Base-by-base conservation (phyloP, 1,140 invertebrate genomes). In the Drosophila neocordata region DNA sequence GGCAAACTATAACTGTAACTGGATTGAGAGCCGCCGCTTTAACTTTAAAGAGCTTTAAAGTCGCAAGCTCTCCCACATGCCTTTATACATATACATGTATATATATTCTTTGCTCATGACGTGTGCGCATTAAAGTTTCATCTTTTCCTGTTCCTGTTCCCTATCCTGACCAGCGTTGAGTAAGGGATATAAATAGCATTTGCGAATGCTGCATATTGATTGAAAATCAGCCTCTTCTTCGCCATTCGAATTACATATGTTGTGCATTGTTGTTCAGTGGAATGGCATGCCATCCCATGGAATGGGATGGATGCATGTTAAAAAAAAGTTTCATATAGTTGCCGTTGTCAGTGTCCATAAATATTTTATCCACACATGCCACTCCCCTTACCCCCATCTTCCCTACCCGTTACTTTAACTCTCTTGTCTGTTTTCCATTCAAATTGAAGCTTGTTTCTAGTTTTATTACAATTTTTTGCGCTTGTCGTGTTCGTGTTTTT, bases 401-500 rank as follows among this genome's bases (percentile, higher is more conserved):
- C 64, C 37, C 60, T 60, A 52, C 24, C 60, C 53, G 34, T 27
- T 15, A 48, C 41, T 20, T 48, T 20, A 48, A 48, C 41, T 20
- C 13, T 41, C 41, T 48, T 48, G 41, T 48, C 41, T 48, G 41
- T 48, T 70, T 52, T 35, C 56, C 65, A 69, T 88, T 79, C 69
- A 79, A 88, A 88, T 88, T 88, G 84, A 74, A 41, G 79, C 83
- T 89, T 89, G 83, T 88, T 88, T 79, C 79, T 89, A 88, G 83
- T 82, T 83, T 87, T 87, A 77, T 82, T 82, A 87, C 81, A 85
- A 79, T 77, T 77, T 77, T 61, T 76, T 76, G 66, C 78, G 82
- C 82, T 87, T 88, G 84, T 88, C 83, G 81, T 88, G 79, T 83
- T 88, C 83, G 81, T 88, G 79, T 83, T 88, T 79, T 88, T 81